Percentiles rank a stretch among this genome's conserved stretches.
phyloP scores from a whole-genome alignment of 2,113 vertebrate species.

The Osmerus eperlanus region DNA sequence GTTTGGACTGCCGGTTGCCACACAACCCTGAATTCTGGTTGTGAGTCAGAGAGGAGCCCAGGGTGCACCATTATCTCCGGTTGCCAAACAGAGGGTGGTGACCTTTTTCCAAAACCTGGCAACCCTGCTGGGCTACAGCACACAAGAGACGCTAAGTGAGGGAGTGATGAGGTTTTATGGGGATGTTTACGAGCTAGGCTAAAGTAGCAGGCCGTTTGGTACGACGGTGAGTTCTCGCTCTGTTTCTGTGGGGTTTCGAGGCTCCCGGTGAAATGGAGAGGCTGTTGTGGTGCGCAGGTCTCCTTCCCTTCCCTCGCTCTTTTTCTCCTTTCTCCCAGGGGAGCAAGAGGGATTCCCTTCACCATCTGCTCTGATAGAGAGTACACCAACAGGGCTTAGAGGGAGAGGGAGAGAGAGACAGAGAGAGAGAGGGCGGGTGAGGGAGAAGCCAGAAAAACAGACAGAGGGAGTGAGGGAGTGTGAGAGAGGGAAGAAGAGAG shows the following conservation, averaged over 20 bases:
- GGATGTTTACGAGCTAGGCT: too few relatives aligned
- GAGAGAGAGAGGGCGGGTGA: neutral
- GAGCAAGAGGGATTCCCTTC: slow-evolving; percentile 21
- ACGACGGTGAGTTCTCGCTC: too few relatives aligned
- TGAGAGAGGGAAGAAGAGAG: too few relatives aligned
- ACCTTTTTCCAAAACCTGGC: neutral
- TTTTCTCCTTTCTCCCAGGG: slow-evolving; percentile 3
- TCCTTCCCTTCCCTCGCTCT: neutral
- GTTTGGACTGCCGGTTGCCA: slow-evolving; percentile 2
- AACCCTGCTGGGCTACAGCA: neutral
- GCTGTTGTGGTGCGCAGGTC: neutral
- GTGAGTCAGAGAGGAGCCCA: neutral
- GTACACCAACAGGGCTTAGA: neutral
- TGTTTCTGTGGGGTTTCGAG: neutral
- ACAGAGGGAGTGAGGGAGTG: too few relatives aligned
- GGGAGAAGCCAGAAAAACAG: too few relatives aligned
- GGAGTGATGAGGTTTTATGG: neutral
- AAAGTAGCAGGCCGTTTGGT: too few relatives aligned
- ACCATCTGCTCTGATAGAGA: slow-evolving; percentile 27
- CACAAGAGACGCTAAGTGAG: neutral
- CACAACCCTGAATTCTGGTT: slow-evolving; percentile 14
- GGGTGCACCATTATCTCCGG: neutral
- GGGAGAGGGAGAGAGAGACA: neutral
- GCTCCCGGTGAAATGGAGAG: too few relatives aligned
- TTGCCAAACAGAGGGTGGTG: neutral